A percentile compares a stretch with the other conserved stretches of the same genome.
These are phyloP conservation scores for Hypotaenidia okinawae DNA, from an alignment of 2,797 vertebrate genomes.

Conservation along the genomic window DNA sequence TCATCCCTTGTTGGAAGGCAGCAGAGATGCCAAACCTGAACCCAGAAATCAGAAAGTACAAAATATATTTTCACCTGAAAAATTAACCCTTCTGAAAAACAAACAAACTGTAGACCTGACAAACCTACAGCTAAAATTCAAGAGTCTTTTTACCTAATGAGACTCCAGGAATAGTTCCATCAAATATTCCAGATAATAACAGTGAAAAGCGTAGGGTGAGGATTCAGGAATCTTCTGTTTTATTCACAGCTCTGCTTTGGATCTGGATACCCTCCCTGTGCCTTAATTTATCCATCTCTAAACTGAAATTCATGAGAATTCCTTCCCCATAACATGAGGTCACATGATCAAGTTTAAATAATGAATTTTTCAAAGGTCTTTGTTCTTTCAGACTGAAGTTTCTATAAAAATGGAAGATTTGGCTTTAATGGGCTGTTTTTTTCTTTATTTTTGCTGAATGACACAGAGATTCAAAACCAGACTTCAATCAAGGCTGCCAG, in stretches of 20 bases:
- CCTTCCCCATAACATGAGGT: fast-evolving
- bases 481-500: neutral
- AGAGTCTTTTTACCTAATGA: neutral
- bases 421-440: neutral
- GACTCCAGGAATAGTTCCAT: neutral
- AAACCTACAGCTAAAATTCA: neutral
- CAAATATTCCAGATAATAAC: neutral
- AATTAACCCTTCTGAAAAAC: neutral
- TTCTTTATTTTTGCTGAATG: neutral
- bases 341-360: neutral
- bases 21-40: neutral
- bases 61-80: neutral
- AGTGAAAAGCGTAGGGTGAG: neutral
- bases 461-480: neutral
- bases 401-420: neutral
- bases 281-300: neutral
- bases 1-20: neutral
- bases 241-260: neutral
- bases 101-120: neutral
- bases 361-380: neutral
- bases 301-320: neutral
- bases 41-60: conserved; percentile 2
- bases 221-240: neutral
- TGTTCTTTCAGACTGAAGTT: neutral
- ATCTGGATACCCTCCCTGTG: neutral